Evolutionary conservation across 2,113 vertebrate species (phyloP).

Genomic region (Pao palembangensis): DNA sequence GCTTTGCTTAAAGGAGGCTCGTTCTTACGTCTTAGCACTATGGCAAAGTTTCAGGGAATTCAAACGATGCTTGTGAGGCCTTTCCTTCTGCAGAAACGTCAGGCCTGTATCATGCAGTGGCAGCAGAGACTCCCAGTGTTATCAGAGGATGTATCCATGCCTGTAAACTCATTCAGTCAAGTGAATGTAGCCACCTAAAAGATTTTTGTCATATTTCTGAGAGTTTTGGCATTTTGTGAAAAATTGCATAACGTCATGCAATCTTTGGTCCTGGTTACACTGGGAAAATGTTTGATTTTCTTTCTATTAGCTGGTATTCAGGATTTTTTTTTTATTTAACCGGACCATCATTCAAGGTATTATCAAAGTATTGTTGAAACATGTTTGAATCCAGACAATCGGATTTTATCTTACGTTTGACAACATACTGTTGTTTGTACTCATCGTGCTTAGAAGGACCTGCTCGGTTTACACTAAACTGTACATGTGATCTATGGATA

Average conservation of each 20-base stretch:
- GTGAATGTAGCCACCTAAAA: constrained; percentile 24
- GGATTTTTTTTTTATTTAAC: constrained; percentile 9
- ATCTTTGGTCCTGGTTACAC: constrained; percentile 21
- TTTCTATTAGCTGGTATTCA: too few relatives aligned
- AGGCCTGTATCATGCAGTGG: constrained; percentile 11
- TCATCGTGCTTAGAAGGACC: constrained; percentile 39
- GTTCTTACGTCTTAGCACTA: constrained; percentile 12
- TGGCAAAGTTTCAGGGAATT: constrained; percentile 18
- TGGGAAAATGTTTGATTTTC: constrained; percentile 4
- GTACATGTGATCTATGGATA: constrained; percentile 15
- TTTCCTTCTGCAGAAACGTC: constrained; percentile 27
- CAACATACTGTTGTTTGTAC: constrained; percentile 34
- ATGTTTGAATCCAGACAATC: constrained; percentile 5
- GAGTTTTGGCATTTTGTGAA: constrained; percentile 6
- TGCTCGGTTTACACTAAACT: constrained; percentile 56
- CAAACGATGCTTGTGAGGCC: constrained; percentile 16
- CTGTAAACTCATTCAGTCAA: constrained; percentile 22
- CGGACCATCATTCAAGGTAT: constrained; percentile 12
- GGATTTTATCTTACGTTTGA: constrained; percentile 2
- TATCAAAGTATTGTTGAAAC: constrained; percentile 22
- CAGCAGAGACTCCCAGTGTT: constrained; percentile 21
- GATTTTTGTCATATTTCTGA: constrained; percentile 5
- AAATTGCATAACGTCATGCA: constrained; percentile 7
- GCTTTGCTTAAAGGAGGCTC: constrained; percentile 17
- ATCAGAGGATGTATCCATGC: constrained; percentile 22